These are phyloP conservation scores for Hypomecis atomaria DNA, from an alignment of 2,888 invertebrate species.

Conservation along the genomic window DNA sequence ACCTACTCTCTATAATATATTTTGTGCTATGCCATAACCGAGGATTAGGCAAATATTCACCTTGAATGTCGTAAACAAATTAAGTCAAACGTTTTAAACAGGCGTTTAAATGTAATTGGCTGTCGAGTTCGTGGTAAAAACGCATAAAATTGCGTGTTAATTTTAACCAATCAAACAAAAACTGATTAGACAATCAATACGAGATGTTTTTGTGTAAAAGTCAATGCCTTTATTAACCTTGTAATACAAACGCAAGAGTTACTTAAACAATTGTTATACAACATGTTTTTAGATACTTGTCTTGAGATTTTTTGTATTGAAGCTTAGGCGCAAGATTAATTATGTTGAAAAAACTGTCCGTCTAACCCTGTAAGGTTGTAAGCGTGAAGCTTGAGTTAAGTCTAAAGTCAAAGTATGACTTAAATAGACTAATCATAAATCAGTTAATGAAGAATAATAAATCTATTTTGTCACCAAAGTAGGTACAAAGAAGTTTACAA, in stretches of 20 bases:
- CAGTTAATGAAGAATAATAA: no score
- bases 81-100: slow-evolving; percentile 13
- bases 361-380: no score
- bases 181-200: neutral
- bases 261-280: neutral
- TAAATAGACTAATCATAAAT: no score
- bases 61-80: slow-evolving; percentile 20
- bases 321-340: no score
- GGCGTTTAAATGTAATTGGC: slow-evolving; percentile 19
- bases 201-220: neutral
- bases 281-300: no score
- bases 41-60: slow-evolving; percentile 14
- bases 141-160: slow-evolving; percentile 1
- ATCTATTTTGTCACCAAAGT: no score
- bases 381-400: no score
- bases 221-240: neutral
- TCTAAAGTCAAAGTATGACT: no score
- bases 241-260: neutral
- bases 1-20: slow-evolving; percentile 1
- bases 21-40: neutral
- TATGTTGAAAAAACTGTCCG: no score
- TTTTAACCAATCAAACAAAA: slow-evolving; percentile 15
- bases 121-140: slow-evolving; percentile 4
- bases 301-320: no score
- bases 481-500: no score